These are phyloP conservation scores for Xerus rutilus DNA, from an alignment of 2,797 vertebrate species.

Conservation along the genomic window DNA sequence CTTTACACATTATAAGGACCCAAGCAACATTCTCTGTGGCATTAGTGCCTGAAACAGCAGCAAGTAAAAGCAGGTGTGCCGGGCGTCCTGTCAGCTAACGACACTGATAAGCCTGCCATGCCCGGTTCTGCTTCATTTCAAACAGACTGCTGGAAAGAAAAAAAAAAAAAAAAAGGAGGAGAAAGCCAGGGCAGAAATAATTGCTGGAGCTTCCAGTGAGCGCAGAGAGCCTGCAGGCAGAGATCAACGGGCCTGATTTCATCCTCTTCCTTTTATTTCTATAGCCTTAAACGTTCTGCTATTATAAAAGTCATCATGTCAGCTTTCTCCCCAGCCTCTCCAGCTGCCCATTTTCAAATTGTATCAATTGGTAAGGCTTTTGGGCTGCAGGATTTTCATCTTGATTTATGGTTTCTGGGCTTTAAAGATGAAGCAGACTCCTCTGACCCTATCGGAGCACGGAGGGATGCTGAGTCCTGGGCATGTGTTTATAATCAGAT, in stretches of 20 bases:
- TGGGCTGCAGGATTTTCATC: constrained; percentile 90
- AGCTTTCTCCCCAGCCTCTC: constrained; percentile 89
- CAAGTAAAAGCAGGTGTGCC: constrained; percentile 91
- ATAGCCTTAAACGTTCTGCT: constrained; percentile 92
- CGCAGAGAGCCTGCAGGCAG: constrained; percentile 90
- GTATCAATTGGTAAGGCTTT: constrained; percentile 89
- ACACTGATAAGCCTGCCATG: constrained; percentile 90
- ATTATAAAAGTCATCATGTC: constrained; percentile 93
- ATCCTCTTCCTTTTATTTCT: constrained; percentile 92
- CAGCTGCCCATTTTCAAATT: constrained; percentile 90
- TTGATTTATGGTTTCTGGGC: constrained; percentile 89
- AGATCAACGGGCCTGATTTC: constrained; percentile 93
- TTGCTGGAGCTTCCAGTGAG: constrained; percentile 90
- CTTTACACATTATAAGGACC: constrained; percentile 90
- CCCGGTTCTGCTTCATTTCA: constrained; percentile 91
- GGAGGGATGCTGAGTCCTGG: constrained; percentile 56
- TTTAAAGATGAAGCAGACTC: constrained; percentile 85
- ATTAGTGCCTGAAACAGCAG: constrained; percentile 88
- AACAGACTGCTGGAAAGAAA: constrained; percentile 85
- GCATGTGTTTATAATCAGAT: constrained; percentile 80
- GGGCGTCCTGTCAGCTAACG: constrained; percentile 88
- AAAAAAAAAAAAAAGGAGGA: constrained; percentile 73
- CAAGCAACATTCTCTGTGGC: constrained; percentile 89
- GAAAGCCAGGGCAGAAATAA: constrained; percentile 90
- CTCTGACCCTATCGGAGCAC: constrained; percentile 72